Evolutionary conservation across 1,140 invertebrate species (phyloP), one percentile per base, ranked within the genome.

Genomic region (Ladona fulva): DNA sequence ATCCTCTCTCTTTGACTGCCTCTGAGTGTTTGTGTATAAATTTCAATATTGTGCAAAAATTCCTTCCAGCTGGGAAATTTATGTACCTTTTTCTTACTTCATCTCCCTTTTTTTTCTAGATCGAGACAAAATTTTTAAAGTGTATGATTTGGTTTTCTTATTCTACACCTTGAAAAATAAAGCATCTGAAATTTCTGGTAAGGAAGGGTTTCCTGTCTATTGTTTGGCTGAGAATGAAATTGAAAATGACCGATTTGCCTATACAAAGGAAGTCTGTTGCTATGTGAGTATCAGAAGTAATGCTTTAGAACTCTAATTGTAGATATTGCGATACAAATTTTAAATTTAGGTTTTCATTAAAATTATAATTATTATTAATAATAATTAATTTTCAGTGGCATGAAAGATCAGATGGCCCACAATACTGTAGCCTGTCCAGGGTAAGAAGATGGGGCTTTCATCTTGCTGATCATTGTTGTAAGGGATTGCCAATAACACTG

Each of bases 401-500:
- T 79, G 84, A 86, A 42, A 80, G 76, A 0, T 77, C 80, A 0
- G 87, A 88, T 37, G 83, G 82, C n/a, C 29, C 82, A 0, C 74
- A 83, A 3, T 82, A 85, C 74, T 91, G 90, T 80, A 89, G 87
- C 59, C 80, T 83, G 59, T 87, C 89, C 0, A 83, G 86, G 1
- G 85, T 86, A 0, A 86, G 86, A 42, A 85, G 89, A 74, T 89
- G 87, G 86, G 86, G 85, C 0, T 91, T 84, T 82, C 86, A 85
- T 0, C 80, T 90, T 7, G 87, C 88, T 37, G 88, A 89, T 80
- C 82, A 83, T 76, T 88, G 87, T 79, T 90, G 89, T 79, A 79
- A 83, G 0, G 78, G 83, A 10, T 79, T 88, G 14, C 83, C 82
- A 29, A 83, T 91, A 8, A 29, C 81, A 0, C 77, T 86, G 59